Base-by-base conservation (phyloP, 2,888 invertebrate genomes). In the Ormia ochracea region DNA sequence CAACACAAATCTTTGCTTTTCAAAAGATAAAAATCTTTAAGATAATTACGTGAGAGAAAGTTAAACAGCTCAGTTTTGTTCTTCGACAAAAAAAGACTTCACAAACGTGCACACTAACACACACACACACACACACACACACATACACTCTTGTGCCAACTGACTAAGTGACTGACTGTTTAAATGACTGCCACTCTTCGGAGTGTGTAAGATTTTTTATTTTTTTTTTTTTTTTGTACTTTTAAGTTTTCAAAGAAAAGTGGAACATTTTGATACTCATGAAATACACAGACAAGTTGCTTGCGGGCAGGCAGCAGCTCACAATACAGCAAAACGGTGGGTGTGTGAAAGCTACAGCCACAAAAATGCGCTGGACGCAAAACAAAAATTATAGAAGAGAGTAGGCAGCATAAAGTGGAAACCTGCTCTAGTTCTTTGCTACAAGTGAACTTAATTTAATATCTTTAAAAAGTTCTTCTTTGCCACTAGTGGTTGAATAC, bases 11-110 rank as follows among this genome's bases (percentile, higher is more conserved):
- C 61, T 75, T 33, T 66, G 70, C 43, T 76, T 61, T 66, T 66
- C 4, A 33, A 70, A 70, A 76, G 66, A 76, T 76, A 66, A 72
- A 80, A 80, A 76, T 80, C 76, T 66, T 50, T 31, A 33, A 66
- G 76, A 70, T 80, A 76, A 79, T 66, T 79, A 80, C 76, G 79
- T 80, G 79, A 80, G 79, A 80, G 79, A 80, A 80, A 80, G 79
- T 80, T 80, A 76, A 80, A 65, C 68, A 61, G 43, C 36, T 52
- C 66, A 68, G 33, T 59, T 66, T 43, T 58, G 50, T 74, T 74
- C 50, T 74, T 33, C 41, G 19, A 52, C 23, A 61, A 12, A 52
- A 54, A n/a, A 33, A n/a, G n/a, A n/a, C n/a, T n/a, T n/a, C n/a
- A n/a, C n/a, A n/a, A n/a, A n/a, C n/a, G n/a, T n/a, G n/a, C n/a